phyloP scores from a whole-genome alignment of 2,888 invertebrate genomes.

The Cerastoderma edule region DNA sequence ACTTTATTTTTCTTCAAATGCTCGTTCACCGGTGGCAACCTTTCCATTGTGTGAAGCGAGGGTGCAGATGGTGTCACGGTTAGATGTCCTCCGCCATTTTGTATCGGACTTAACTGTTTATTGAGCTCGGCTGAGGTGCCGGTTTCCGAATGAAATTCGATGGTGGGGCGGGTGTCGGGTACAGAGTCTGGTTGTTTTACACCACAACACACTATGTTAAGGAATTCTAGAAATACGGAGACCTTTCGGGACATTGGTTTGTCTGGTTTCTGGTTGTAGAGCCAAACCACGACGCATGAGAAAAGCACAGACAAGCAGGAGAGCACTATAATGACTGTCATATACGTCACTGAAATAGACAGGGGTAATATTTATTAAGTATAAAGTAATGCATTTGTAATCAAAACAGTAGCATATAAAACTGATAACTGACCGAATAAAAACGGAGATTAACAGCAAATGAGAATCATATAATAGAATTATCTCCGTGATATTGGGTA shows the following conservation, averaged over 20 bases:
- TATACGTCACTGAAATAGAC: conserved; percentile 39
- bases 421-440: too few relatives aligned
- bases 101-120: conserved; percentile 19
- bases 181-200: too few relatives aligned
- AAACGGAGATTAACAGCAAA: too few relatives aligned
- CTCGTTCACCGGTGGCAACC: conserved; percentile 36
- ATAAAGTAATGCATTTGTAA: too few relatives aligned
- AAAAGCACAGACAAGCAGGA: conserved; percentile 18
- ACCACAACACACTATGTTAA: too few relatives aligned
- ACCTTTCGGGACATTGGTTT: conserved; percentile 8
- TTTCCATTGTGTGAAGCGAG: conserved; percentile 4
- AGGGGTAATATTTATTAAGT: background rate
- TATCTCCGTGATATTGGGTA: too few relatives aligned
- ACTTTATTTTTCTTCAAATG: conserved; percentile 22
- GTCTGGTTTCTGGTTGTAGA: conserved; percentile 22
- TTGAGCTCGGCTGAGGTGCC: background rate
- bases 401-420: too few relatives aligned
- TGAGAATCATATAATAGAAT: too few relatives aligned
- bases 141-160: background rate
- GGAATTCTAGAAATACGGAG: conserved; percentile 2
- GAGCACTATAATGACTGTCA: conserved; percentile 18
- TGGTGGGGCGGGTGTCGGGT: too few relatives aligned
- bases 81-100: conserved; percentile 16
- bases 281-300: conserved; percentile 20
- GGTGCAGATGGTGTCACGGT: too few relatives aligned